Evolutionary conservation across 2,797 vertebrate species (phyloP).

Genomic region (Enteromius thamalakanensis): DNA sequence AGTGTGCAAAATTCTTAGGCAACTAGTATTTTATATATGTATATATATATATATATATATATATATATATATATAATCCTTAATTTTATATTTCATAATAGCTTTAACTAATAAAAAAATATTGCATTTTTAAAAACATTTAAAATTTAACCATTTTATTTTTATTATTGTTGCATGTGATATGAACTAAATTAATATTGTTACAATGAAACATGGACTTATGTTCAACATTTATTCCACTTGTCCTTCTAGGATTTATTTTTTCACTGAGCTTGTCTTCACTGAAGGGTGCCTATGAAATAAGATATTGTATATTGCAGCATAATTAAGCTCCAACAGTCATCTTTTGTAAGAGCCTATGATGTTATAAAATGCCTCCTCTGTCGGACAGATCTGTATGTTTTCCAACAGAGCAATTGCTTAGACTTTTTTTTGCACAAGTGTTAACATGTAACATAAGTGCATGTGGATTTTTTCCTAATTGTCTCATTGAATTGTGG

Average conservation of each 20-base stretch:
- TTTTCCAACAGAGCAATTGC: slow-evolving; percentile 2
- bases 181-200: not conserved
- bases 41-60: too few relatives aligned
- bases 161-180: not conserved
- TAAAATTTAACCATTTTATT: not conserved
- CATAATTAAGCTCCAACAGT: not conserved
- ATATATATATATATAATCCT: too few relatives aligned
- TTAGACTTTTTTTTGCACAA: not conserved
- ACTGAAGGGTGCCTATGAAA: not conserved
- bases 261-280: not conserved
- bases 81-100: too few relatives aligned
- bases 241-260: not conserved
- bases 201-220: not conserved
- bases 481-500: slow-evolving; percentile 28
- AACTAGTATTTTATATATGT: too few relatives aligned
- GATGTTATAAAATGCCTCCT: not conserved
- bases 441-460: slow-evolving; percentile 27
- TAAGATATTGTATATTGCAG: not conserved
- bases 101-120: not conserved
- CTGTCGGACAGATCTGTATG: not conserved
- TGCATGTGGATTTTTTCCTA: slow-evolving; percentile 3
- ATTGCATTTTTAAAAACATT: not conserved
- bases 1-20: too few relatives aligned
- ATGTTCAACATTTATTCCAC: not conserved
- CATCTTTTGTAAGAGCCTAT: not conserved